Evolutionary conservation across 2,888 invertebrate genomes (phyloP).

Genomic region (Phengaris alcon): DNA sequence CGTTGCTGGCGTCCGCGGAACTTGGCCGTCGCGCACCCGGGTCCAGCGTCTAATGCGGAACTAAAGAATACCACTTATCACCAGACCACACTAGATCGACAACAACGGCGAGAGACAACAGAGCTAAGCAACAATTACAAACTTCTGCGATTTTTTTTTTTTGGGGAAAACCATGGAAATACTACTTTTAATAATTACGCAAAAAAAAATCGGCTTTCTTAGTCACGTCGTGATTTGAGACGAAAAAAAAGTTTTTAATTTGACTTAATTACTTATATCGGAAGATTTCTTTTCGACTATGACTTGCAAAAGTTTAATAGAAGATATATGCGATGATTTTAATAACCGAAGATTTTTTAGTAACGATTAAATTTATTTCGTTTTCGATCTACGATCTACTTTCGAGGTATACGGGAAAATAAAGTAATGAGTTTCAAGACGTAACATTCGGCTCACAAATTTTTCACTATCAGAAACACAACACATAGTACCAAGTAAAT

Average conservation of each 20-base stretch:
- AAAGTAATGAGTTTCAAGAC: too few relatives aligned
- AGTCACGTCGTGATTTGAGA: too few relatives aligned
- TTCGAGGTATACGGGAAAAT: too few relatives aligned
- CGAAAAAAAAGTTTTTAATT: neutral
- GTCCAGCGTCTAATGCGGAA: neutral
- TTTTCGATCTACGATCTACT: too few relatives aligned
- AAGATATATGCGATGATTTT: neutral
- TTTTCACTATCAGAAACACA: too few relatives aligned
- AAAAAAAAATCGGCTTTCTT: too few relatives aligned
- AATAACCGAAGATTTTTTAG: neutral
- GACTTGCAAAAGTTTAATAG: neutral
- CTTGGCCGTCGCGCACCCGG: neutral
- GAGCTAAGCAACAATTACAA: too few relatives aligned
- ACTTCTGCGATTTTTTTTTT: too few relatives aligned
- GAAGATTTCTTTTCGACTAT: neutral
- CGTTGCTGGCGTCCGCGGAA: constrained; percentile 11
- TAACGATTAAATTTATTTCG: neutral
- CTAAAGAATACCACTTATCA: neutral
- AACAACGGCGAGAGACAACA: neutral
- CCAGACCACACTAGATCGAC: neutral
- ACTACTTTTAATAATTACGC: too few relatives aligned
- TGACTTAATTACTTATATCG: neutral
- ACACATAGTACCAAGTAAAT: too few relatives aligned
- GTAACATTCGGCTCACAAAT: too few relatives aligned
- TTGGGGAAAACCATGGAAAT: too few relatives aligned